These are phyloP conservation scores for Prunella strophiata DNA, from an alignment of 2,797 vertebrate genomes.

Conservation along the genomic window DNA sequence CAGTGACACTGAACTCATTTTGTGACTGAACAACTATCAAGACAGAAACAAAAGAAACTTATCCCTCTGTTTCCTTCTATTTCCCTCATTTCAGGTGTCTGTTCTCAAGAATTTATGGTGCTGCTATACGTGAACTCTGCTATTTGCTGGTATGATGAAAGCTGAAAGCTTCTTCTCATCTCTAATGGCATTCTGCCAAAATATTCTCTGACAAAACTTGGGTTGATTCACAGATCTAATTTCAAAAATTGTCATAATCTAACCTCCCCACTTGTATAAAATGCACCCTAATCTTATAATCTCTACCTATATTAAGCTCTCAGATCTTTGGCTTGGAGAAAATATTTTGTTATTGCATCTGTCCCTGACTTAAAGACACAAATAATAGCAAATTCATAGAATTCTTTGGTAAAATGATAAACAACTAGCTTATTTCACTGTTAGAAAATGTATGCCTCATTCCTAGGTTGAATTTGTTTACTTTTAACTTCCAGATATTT, in stretches of 20 bases:
- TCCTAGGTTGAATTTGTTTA: not conserved
- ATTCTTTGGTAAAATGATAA: not conserved
- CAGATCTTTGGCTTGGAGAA: not conserved
- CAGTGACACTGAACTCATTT: not conserved
- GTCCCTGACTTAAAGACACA: not conserved
- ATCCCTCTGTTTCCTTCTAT: not conserved
- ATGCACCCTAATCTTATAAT: not conserved
- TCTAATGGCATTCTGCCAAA: slow-evolving; percentile 34
- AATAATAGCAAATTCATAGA: not conserved
- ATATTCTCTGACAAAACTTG: slow-evolving; percentile 25
- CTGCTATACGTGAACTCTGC: not conserved
- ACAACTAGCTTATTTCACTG: not conserved
- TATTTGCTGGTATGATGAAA: slow-evolving; percentile 34
- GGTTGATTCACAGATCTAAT: slow-evolving; percentile 29
- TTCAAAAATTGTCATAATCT: slow-evolving; percentile 35
- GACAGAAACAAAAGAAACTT: not conserved
- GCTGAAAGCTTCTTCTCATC: slow-evolving; percentile 39
- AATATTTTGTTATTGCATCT: not conserved
- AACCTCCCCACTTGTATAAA: not conserved
- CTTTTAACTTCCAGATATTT: slow-evolving; percentile 18
- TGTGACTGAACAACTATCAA: not conserved
- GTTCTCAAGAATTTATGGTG: slow-evolving; percentile 4
- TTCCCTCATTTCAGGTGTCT: slow-evolving; percentile 24
- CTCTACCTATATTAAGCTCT: not conserved
- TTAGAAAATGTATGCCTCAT: not conserved